A percentile compares a stretch with the other conserved stretches of the same genome.
Conservation (phyloP, 53 echinoderm and acorn worm species). For the Echinometra lucunter region DNA sequence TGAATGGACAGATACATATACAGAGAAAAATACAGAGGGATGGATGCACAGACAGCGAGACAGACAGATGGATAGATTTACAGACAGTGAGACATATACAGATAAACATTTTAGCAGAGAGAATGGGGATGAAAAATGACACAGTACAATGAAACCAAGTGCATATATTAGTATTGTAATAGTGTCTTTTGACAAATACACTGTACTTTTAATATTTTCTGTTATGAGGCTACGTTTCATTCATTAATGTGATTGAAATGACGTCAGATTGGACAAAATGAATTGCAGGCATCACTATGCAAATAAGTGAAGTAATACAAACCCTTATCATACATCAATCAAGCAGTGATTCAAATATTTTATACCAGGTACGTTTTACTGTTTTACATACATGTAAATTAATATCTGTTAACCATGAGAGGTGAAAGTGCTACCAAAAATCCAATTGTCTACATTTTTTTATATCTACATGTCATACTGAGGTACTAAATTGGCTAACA, state of each 20-base stretch:
- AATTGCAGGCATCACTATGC: too few species aligned
- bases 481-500: too few species aligned
- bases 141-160: slow-evolving; percentile 21
- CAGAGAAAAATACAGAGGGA: not conserved
- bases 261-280: too few species aligned
- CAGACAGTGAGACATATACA: not conserved
- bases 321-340: not conserved
- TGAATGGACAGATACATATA: not conserved
- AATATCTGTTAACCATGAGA: not conserved
- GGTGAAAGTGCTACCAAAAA: not conserved
- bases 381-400: too few species aligned
- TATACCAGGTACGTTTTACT: too few species aligned
- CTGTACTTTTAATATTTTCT: not conserved
- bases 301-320: too few species aligned
- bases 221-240: not conserved
- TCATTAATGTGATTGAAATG: not conserved
- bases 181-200: not conserved
- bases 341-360: too few species aligned
- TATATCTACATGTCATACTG: not conserved
- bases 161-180: slow-evolving; percentile 38
- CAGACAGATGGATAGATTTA: not conserved
- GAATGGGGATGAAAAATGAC: not conserved
- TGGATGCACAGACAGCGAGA: not conserved
- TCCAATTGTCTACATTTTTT: not conserved
- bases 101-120: not conserved